These are phyloP conservation scores for Onychomys torridus DNA, from an alignment of 2,797 vertebrate genomes.

Conservation along the genomic window DNA sequence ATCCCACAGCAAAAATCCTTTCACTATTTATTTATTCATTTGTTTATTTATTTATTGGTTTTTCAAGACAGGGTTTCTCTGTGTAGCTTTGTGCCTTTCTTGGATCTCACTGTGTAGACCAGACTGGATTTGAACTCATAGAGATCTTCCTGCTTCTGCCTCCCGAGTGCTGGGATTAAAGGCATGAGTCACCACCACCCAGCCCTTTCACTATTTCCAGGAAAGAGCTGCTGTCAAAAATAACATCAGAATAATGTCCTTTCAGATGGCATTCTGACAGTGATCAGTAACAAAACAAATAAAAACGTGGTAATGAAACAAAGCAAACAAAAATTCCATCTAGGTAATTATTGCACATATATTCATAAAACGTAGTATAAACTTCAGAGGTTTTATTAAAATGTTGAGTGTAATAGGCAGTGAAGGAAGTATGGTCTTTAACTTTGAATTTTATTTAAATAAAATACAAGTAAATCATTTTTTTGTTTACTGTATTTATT, in stretches of 20 bases:
- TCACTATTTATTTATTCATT: too few species aligned
- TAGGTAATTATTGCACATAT: not conserved
- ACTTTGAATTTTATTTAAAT: conserved; percentile 33
- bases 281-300: not conserved
- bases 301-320: not conserved
- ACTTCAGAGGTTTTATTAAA: not conserved
- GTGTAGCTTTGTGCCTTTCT: too few species aligned
- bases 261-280: not conserved
- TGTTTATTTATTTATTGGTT: too few species aligned
- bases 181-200: too few species aligned
- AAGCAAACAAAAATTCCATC: not conserved
- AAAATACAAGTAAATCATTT: not conserved
- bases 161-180: too few species aligned
- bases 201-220: not conserved
- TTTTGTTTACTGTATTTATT: not conserved
- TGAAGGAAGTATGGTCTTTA: not conserved
- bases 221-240: not conserved
- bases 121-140: too few species aligned
- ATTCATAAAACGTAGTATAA: not conserved
- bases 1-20: too few species aligned
- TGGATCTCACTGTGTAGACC: too few species aligned
- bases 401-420: not conserved
- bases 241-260: not conserved
- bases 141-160: too few species aligned
- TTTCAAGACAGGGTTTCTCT: too few species aligned